Percentiles rank a stretch among this genome's conserved stretches.
Evolutionary conservation across 2,797 vertebrate species (phyloP).

Genomic region (Gadopsis marmoratus): DNA sequence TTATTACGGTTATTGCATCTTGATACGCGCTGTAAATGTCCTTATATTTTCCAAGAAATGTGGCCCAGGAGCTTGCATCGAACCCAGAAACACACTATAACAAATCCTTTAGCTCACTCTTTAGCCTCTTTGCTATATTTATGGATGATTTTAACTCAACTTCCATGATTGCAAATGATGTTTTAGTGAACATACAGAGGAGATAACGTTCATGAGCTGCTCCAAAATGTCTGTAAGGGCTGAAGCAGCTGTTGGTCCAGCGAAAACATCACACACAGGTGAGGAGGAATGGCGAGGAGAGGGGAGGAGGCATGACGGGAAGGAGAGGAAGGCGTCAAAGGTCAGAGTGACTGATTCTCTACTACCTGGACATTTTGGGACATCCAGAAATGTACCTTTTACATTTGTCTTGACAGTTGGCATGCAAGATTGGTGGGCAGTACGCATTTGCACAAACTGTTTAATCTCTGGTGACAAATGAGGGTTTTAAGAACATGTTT

Average conservation of each 20-base stretch:
- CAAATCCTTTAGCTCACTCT: neutral
- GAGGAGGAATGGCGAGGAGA: constrained; percentile 47
- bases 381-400: neutral
- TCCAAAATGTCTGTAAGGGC: constrained; percentile 3
- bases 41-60: neutral
- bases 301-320: constrained; percentile 31
- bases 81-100: neutral
- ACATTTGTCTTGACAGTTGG: neutral
- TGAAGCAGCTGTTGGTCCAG: constrained; percentile 62
- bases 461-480: constrained; percentile 18
- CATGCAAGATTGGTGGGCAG: constrained; percentile 2
- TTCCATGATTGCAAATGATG: neutral
- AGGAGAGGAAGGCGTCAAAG: constrained; percentile 16
- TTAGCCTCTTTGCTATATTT: neutral
- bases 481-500: neutral
- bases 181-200: constrained; percentile 34
- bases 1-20: neutral
- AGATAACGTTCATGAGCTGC: neutral
- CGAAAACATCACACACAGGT: constrained; percentile 69
- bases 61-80: neutral
- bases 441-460: neutral
- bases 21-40: neutral
- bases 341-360: neutral
- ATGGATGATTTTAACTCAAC: neutral
- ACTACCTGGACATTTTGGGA: neutral